phyloP scores from a whole-genome alignment of 2,113 vertebrate species.

The Symphodus melops region DNA sequence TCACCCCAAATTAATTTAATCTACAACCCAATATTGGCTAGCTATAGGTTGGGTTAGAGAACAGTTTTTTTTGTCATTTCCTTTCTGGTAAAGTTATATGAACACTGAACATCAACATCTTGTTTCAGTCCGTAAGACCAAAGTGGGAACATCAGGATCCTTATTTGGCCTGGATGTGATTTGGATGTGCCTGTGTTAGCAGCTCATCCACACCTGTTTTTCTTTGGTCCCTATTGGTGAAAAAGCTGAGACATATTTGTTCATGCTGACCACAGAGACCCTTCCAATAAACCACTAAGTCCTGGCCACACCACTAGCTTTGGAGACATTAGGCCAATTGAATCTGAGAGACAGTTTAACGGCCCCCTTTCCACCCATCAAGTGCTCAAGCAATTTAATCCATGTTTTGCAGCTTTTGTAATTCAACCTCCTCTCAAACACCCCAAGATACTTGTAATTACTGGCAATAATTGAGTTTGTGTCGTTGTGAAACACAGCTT shows the following conservation, averaged over 20 bases:
- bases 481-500: conserved; percentile 63
- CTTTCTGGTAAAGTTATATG: too few relatives aligned
- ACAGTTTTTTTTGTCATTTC: too few relatives aligned
- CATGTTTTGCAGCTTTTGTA: conserved; percentile 83
- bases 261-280: conserved; percentile 70
- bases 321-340: conserved; percentile 75
- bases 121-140: not conserved
- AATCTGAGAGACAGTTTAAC: conserved; percentile 89
- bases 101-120: not conserved
- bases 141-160: not conserved
- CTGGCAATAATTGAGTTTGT: conserved; percentile 80
- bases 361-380: conserved; percentile 87
- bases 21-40: not conserved
- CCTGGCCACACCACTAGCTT: conserved; percentile 75
- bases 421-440: conserved; percentile 81
- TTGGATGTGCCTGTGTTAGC: not conserved
- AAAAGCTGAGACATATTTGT: conserved; percentile 17
- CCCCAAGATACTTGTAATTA: conserved; percentile 82
- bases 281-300: conserved; percentile 79
- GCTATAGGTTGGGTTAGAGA: too few relatives aligned
- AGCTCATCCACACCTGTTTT: not conserved
- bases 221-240: not conserved
- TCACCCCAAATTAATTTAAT: not conserved
- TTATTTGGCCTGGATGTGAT: too few relatives aligned
- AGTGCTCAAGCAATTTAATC: conserved; percentile 85